Evolutionary conservation across 2,888 invertebrate species (phyloP).

Genomic region (Cephus spinipes): DNA sequence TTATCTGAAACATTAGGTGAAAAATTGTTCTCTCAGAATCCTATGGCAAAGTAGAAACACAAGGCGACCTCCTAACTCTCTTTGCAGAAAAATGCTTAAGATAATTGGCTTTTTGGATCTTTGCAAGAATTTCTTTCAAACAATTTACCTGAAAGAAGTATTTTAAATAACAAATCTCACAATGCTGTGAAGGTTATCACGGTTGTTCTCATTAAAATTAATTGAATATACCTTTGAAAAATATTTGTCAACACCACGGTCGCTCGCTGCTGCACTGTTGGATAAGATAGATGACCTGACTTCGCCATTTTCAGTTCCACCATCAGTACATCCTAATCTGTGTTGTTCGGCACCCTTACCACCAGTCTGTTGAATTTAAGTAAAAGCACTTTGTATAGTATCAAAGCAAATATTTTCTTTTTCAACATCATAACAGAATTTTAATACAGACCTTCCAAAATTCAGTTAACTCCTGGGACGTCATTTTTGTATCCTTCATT

Average conservation of each 20-base stretch:
- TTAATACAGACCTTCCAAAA: conserved; percentile 76
- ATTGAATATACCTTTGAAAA: conserved; percentile 51
- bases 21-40: neutral
- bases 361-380: conserved; percentile 57
- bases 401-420: neutral
- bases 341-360: conserved; percentile 77
- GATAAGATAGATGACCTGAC: conserved; percentile 40
- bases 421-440: neutral
- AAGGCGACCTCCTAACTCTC: neutral
- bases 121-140: neutral
- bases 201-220: neutral
- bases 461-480: conserved; percentile 75
- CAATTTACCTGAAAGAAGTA: neutral
- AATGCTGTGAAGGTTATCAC: neutral
- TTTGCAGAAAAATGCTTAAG: neutral
- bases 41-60: neutral
- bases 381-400: neutral
- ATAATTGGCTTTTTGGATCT: neutral
- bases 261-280: conserved; percentile 39
- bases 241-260: conserved; percentile 52
- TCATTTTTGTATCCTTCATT: conserved; percentile 70
- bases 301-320: conserved; percentile 48
- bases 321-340: conserved; percentile 77
- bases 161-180: neutral
- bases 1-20: conserved; percentile 51